phyloP scores from a whole-genome alignment of 2,797 vertebrate species.

The Chelidonichthys spinosus region DNA sequence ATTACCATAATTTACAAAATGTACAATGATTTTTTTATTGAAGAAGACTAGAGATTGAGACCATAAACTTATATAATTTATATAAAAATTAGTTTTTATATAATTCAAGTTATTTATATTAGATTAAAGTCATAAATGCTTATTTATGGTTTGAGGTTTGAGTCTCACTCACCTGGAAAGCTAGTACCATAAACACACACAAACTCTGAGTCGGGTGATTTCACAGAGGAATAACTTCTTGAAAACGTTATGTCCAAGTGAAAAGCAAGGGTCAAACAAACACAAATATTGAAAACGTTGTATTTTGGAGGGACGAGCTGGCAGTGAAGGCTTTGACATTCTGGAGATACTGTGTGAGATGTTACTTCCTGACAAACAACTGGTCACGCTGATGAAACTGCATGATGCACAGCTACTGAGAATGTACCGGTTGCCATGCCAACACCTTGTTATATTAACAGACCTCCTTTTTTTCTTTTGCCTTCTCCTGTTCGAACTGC shows the following conservation, averaged over 20 bases:
- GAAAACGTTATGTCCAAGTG: background rate
- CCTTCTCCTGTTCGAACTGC: slow-evolving; percentile 5
- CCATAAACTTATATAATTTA: too few species aligned
- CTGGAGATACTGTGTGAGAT: background rate
- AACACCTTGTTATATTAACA: slow-evolving; percentile 24
- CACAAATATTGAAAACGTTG: background rate
- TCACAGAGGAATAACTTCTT: background rate
- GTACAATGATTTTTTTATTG: too few species aligned
- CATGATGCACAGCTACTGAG: background rate
- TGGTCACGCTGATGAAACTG: slow-evolving; percentile 14
- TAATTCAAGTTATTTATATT: too few species aligned
- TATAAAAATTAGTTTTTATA: too few species aligned
- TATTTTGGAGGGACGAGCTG: background rate
- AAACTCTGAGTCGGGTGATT: too few species aligned
- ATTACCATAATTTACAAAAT: too few species aligned
- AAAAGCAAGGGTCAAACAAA: background rate
- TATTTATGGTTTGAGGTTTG: background rate
- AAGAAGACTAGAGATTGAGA: too few species aligned
- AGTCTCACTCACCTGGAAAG: too few species aligned
- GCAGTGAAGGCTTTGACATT: slow-evolving; percentile 5
- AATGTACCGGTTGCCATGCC: slow-evolving; percentile 37
- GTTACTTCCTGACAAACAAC: slow-evolving; percentile 19
- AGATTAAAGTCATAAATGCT: background rate
- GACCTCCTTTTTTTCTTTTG: too few species aligned
- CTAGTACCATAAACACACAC: too few species aligned